phyloP scores from a whole-genome alignment of 2,113 vertebrate genomes.

The Tylochromis polylepis region DNA sequence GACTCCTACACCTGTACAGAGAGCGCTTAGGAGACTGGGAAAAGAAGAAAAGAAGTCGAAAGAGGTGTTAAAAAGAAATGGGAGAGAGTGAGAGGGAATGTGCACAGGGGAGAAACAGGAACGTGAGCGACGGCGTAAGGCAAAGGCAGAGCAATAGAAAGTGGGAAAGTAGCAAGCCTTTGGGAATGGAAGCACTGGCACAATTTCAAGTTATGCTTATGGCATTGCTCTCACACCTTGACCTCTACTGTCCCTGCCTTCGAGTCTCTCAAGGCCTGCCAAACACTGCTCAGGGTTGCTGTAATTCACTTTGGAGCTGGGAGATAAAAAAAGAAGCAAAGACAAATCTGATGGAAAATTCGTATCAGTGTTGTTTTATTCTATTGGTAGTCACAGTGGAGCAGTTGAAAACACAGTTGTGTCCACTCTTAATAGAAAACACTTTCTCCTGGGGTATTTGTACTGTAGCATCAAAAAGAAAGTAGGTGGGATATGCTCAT shows the following conservation, averaged over 20 bases:
- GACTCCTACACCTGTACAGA: not conserved
- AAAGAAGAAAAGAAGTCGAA: not conserved
- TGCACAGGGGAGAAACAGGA: conserved; percentile 4
- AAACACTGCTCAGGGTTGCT: conserved; percentile 33
- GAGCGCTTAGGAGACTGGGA: not conserved
- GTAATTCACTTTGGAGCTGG: conserved; percentile 45
- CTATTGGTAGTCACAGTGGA: conserved; percentile 53
- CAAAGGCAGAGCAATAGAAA: not conserved
- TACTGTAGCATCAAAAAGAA: conserved; percentile 3
- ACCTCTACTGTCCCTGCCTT: conserved; percentile 42
- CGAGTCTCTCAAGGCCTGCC: conserved; percentile 55
- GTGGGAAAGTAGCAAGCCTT: conserved; percentile 8
- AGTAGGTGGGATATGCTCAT: conserved; percentile 7
- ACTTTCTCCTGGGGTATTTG: conserved; percentile 24
- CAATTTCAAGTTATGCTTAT: conserved; percentile 51
- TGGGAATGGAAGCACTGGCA: conserved; percentile 27
- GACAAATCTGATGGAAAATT: conserved; percentile 43
- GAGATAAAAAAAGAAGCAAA: conserved; percentile 52
- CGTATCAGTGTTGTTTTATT: conserved; percentile 15
- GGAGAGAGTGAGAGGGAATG: not conserved
- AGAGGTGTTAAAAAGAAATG: conserved; percentile 52
- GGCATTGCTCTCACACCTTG: conserved; percentile 50
- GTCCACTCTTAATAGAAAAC: conserved; percentile 14
- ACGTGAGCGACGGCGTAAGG: not conserved
- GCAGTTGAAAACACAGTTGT: conserved; percentile 16